Conservation (phyloP, 2,113 vertebrate genomes). For the Cottus gobio region DNA sequence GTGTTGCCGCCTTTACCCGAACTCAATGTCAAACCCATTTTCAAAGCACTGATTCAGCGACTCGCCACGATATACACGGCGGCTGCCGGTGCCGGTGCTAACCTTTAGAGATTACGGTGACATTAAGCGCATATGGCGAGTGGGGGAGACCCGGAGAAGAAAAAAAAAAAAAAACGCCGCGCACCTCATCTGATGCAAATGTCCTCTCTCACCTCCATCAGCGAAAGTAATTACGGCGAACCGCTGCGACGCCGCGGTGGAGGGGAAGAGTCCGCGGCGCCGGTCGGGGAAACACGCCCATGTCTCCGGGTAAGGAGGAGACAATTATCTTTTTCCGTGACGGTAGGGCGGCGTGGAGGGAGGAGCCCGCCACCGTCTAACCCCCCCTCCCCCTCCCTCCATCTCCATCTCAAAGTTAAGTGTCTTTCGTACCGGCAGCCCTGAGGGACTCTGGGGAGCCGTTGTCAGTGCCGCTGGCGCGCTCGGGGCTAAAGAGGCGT, state of each 20-base stretch:
- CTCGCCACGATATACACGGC: constrained; percentile 44
- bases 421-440: constrained; percentile 52
- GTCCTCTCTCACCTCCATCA: constrained; percentile 81
- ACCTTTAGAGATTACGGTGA: constrained; percentile 80
- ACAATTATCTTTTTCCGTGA: constrained; percentile 74
- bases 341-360: constrained; percentile 45
- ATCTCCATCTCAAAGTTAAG: constrained; percentile 47
- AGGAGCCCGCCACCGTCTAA: constrained; percentile 61
- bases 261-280: constrained; percentile 59
- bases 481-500: constrained; percentile 50
- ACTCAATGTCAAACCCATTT: constrained; percentile 76
- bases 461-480: constrained; percentile 55
- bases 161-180: constrained; percentile 6
- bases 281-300: constrained; percentile 78
- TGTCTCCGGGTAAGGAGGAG: constrained; percentile 70
- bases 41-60: constrained; percentile 72
- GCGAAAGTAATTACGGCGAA: constrained; percentile 83
- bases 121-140: constrained; percentile 73
- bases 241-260: too few relatives aligned
- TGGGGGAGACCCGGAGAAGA: constrained; percentile 36
- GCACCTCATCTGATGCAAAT: constrained; percentile 76
- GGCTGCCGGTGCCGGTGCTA: constrained; percentile 52
- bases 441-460: constrained; percentile 49
- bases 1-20: constrained; percentile 23
- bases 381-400: too few relatives aligned